These are phyloP conservation scores for Nyctalus aviator DNA, from an alignment of 2,797 vertebrate species.

Conservation along the genomic window DNA sequence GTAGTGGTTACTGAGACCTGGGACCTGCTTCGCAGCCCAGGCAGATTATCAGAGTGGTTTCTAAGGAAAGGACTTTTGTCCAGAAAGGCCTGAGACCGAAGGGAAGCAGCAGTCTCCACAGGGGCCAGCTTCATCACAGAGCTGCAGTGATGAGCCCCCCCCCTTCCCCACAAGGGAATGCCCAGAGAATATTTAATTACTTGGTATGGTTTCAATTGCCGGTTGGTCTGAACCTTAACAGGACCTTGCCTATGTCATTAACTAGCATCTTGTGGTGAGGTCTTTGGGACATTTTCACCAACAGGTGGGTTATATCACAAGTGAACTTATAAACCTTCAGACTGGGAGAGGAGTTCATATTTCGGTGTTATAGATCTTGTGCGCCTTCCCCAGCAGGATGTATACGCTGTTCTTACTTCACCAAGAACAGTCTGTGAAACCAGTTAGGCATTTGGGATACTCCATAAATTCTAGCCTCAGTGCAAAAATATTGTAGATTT, in stretches of 20 bases:
- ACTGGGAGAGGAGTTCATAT: constrained; percentile 2
- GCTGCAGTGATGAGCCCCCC: neutral
- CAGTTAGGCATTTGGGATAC: neutral
- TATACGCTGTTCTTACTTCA: constrained; percentile 11
- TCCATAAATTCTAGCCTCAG: constrained; percentile 3
- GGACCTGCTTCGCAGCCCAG: neutral
- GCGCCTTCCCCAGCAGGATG: neutral
- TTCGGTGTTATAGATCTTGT: neutral
- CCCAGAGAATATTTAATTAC: constrained; percentile 37
- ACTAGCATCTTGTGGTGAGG: constrained; percentile 22
- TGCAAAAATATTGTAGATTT: neutral
- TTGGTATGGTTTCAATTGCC: constrained; percentile 44
- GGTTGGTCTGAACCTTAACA: constrained; percentile 8
- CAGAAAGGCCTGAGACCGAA: neutral
- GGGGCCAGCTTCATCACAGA: neutral
- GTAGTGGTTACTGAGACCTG: neutral
- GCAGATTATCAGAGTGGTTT: neutral
- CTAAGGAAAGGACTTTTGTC: neutral
- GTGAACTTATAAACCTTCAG: constrained; percentile 50
- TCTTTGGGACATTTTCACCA: constrained; percentile 35
- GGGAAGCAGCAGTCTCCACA: rapidly evolving
- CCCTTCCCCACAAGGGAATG: neutral
- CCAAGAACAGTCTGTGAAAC: neutral
- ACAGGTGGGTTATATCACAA: constrained; percentile 54
- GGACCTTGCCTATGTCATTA: constrained; percentile 16